Evolutionary conservation across 2,797 vertebrate genomes (phyloP).

Genomic region (Lepidocolaptes lacrymiger): DNA sequence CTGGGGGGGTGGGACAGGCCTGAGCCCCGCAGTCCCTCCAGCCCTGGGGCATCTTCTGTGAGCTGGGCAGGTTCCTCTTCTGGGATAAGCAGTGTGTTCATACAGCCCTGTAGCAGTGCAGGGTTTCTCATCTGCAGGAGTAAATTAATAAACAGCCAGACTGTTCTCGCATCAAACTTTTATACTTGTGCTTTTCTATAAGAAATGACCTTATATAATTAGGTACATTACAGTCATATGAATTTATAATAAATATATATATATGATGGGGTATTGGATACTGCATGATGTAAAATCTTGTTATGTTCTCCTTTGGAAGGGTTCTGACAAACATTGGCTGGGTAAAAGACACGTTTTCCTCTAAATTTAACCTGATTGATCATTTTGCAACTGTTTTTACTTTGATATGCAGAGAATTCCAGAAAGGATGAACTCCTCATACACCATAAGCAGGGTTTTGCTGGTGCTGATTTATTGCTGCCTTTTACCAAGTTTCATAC

Average conservation of each 20-base stretch:
- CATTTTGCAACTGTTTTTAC: neutral
- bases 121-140: slow-evolving; percentile 42
- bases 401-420: neutral
- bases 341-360: slow-evolving; percentile 34
- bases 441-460: neutral
- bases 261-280: slow-evolving; percentile 15
- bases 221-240: slow-evolving; percentile 17
- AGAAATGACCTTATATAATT: slow-evolving; percentile 65
- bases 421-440: neutral
- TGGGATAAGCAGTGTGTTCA: neutral
- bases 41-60: neutral
- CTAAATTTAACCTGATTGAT: slow-evolving; percentile 45
- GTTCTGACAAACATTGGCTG: slow-evolving; percentile 15
- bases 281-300: slow-evolving; percentile 40
- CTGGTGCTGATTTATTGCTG: neutral
- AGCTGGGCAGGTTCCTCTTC: neutral
- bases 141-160: slow-evolving; percentile 73
- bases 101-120: neutral
- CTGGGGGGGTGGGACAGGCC: neutral
- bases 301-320: slow-evolving; percentile 3
- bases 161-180: slow-evolving; percentile 68
- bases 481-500: neutral
- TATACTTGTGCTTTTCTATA: slow-evolving; percentile 63
- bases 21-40: neutral
- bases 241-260: slow-evolving; percentile 47